Base-by-base conservation (phyloP, 92 coral and sea anemone species). In the Epizoanthus fatuus region DNA sequence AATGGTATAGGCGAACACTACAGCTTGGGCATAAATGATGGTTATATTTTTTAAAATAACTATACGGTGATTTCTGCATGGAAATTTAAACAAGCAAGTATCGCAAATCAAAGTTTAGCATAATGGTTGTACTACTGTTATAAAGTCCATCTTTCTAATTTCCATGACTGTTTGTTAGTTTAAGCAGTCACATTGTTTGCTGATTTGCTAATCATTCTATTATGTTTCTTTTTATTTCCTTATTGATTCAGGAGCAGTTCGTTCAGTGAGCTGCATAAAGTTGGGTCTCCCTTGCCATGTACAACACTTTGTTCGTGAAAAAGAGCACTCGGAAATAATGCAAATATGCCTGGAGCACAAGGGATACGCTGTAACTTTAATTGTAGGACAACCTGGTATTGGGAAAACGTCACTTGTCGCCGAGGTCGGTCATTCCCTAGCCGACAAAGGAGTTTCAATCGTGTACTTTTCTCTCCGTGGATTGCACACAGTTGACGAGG, bases 391-490 rank as follows among this genome's bases (percentile, higher is more conserved):
- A 4, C 25, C 11, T 69, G 74, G 74, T 2, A 69, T 69, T 47
- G 74, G 74, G 3, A 69, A 69, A 14, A 69, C 55, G 17, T 47
- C 14, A 51, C 35, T 69, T 4, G 74, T 69, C 74, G 13, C 7
- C 25, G 54, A 69, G 29, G 53, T 69, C 3, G 55, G 55, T 20
- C 54, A 69, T 40, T 69, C 74, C 74, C 51, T 69, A 14, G 42
- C 29, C 17, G 55, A 69, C 9, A 0, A 69, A 39, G 74, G 74
- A 39, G 37, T 44, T 2, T 69, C 74, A 5, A 53, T 40, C 9
- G 74, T 39, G 11, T 69, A 14, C 55, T 40, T 69, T 11, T 69
- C 74, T 20, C 20, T 69, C 44, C 51, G 74, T 20, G 74, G 32
- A 39, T 39, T 69, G n/a, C 20, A 40, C 3, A 69, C 53, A 38